These are phyloP conservation scores for Paradisaea rubra DNA, from an alignment of 2,113 vertebrate genomes.

Conservation along the genomic window DNA sequence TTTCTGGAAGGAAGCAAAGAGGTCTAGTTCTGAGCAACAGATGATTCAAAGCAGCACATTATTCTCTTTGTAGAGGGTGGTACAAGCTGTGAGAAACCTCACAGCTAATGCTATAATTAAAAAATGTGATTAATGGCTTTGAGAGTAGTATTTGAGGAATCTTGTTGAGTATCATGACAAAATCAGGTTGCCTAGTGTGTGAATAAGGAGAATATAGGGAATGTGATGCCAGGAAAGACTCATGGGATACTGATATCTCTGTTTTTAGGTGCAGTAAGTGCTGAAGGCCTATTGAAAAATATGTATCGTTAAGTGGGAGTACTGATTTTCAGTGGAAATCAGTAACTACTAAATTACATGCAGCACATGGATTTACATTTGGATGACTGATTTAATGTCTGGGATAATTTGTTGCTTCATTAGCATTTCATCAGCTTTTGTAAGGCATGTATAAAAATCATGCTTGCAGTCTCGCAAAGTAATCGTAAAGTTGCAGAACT, in stretches of 20 bases:
- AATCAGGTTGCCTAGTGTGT: not conserved
- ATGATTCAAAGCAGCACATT: not conserved
- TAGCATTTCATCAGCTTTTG: not conserved
- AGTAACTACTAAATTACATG: not conserved
- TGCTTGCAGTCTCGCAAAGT: not conserved
- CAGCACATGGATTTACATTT: constrained; percentile 8
- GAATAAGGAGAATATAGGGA: not conserved
- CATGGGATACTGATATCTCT: not conserved
- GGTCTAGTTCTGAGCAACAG: not conserved
- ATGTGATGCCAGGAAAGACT: not conserved
- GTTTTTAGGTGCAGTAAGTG: not conserved
- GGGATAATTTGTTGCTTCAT: not conserved
- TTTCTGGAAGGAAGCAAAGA: not conserved
- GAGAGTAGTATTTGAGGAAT: not conserved
- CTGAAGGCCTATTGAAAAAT: not conserved
- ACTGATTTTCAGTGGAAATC: not conserved
- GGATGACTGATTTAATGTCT: constrained; percentile 21
- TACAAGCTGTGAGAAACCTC: not conserved
- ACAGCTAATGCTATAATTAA: not conserved
- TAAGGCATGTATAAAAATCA: not conserved
- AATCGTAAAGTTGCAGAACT: not conserved
- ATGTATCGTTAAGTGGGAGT: not conserved
- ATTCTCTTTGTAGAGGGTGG: not conserved
- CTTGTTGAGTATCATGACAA: not conserved
- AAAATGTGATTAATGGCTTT: not conserved